A percentile compares a stretch with the other conserved stretches of the same genome.
Evolutionary conservation across 2,797 vertebrate species (phyloP).

Genomic region (Phrynocephalus vlangalii): DNA sequence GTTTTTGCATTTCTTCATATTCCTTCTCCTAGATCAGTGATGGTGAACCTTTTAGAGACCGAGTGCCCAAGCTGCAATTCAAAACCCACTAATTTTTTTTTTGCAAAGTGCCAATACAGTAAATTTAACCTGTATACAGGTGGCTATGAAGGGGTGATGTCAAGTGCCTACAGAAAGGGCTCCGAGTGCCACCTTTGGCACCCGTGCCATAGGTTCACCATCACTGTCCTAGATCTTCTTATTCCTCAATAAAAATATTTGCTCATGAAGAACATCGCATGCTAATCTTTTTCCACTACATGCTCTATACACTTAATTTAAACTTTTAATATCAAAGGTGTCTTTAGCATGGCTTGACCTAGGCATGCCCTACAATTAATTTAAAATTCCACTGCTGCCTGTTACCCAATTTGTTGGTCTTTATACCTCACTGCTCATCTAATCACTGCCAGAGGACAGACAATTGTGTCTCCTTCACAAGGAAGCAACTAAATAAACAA

Average conservation of each 20-base stretch:
- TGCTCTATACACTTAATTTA: not conserved
- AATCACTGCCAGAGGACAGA: not conserved
- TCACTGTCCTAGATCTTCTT: not conserved
- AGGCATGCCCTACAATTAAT: not conserved
- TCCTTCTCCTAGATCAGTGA: not conserved
- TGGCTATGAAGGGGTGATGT: too few relatives aligned
- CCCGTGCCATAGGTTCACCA: too few relatives aligned
- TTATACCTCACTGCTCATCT: not conserved
- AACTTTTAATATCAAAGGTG: not conserved
- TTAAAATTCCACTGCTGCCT: constrained; percentile 3
- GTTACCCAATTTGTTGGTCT: not conserved
- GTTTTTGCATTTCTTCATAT: not conserved
- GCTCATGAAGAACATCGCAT: not conserved
- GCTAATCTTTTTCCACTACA: not conserved
- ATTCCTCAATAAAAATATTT: not conserved
- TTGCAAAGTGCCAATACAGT: too few relatives aligned
- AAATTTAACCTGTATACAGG: too few relatives aligned
- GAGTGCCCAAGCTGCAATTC: too few relatives aligned
- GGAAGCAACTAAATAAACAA: not conserved
- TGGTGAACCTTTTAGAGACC: too few relatives aligned
- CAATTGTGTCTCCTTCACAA: not conserved
- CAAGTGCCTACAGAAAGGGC: too few relatives aligned
- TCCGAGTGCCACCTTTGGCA: too few relatives aligned
- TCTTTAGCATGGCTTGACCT: not conserved
- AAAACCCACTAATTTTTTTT: too few relatives aligned